phyloP scores from a whole-genome alignment of 2,113 vertebrate genomes.

The Planiliza haematocheilus region DNA sequence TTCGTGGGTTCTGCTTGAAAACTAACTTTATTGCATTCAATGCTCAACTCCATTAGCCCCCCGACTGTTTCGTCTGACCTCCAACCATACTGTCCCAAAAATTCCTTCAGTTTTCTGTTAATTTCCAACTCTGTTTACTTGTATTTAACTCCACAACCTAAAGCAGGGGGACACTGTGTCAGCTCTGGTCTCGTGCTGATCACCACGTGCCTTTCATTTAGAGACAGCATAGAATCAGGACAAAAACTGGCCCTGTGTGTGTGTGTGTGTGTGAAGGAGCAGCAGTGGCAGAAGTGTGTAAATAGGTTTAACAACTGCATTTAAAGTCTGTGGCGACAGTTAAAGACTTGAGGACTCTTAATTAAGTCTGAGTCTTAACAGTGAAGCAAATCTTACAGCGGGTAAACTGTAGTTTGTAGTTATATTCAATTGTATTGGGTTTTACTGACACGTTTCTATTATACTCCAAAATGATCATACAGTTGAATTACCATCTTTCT shows the following conservation, averaged over 20 bases:
- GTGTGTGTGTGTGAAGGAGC: neutral
- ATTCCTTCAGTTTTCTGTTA: neutral
- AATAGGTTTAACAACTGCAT: neutral
- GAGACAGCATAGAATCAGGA: conserved; percentile 24
- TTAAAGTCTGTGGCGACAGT: conserved; percentile 1
- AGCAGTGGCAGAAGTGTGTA: conserved; percentile 28
- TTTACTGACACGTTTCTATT: too few species aligned
- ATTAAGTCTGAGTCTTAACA: neutral
- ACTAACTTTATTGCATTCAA: too few species aligned
- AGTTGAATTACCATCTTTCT: too few species aligned
- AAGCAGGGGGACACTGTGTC: conserved; percentile 1
- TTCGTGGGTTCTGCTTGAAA: too few species aligned
- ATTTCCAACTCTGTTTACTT: neutral
- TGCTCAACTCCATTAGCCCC: neutral
- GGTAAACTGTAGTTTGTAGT: too few species aligned
- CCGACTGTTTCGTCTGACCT: neutral
- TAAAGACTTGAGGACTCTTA: neutral
- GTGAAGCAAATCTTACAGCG: neutral
- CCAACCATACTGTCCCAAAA: too few species aligned
- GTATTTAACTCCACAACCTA: conserved; percentile 22
- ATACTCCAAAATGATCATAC: too few species aligned
- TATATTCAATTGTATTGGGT: too few species aligned
- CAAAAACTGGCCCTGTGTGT: conserved; percentile 25
- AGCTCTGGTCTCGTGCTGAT: conserved; percentile 36
- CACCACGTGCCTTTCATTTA: conserved; percentile 59